A percentile compares a stretch with the other conserved stretches of the same genome.
These are phyloP conservation scores for Tineola bisselliella DNA, from an alignment of 2,888 invertebrate species.

Conservation along the genomic window DNA sequence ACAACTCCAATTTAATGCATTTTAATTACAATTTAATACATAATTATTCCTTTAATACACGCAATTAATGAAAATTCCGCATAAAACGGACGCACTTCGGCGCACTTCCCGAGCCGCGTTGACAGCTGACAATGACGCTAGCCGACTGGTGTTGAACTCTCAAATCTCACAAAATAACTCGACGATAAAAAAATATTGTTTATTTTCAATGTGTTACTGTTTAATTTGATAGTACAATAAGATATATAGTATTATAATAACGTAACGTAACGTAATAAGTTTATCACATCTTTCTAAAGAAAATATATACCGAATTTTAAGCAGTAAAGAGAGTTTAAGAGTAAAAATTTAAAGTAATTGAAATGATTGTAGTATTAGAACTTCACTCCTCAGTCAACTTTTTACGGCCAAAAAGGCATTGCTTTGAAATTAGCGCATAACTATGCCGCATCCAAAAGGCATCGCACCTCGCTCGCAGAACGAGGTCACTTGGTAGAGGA, in stretches of 20 bases:
- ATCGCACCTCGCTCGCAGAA: slow-evolving; percentile 20
- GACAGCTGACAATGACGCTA: slow-evolving; percentile 19
- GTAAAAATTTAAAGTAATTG: no score
- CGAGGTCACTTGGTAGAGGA: slow-evolving; percentile 51
- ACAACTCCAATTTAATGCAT: not conserved
- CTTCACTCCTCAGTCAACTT: no score
- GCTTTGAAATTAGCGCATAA: not conserved
- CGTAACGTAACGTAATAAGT: no score
- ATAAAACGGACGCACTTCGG: not conserved
- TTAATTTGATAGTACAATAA: no score
- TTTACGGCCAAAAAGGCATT: not conserved
- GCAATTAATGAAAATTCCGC: not conserved
- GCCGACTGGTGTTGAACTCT: not conserved
- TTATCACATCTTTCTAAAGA: no score
- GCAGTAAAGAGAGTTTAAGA: no score
- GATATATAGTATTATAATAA: no score
- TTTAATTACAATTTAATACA: not conserved
- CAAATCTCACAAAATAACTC: not conserved
- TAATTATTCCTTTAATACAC: not conserved
- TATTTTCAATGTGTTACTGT: no score
- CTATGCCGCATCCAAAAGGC: not conserved
- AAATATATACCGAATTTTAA: no score
- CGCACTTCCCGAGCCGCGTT: slow-evolving; percentile 4
- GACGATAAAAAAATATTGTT: no score
- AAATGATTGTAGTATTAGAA: no score